A percentile compares a stretch with the other conserved stretches of the same genome.
Conservation (phyloP, 37 sponge, comb jelly and placozoan genomes). For the Ephydatia muelleri region DNA sequence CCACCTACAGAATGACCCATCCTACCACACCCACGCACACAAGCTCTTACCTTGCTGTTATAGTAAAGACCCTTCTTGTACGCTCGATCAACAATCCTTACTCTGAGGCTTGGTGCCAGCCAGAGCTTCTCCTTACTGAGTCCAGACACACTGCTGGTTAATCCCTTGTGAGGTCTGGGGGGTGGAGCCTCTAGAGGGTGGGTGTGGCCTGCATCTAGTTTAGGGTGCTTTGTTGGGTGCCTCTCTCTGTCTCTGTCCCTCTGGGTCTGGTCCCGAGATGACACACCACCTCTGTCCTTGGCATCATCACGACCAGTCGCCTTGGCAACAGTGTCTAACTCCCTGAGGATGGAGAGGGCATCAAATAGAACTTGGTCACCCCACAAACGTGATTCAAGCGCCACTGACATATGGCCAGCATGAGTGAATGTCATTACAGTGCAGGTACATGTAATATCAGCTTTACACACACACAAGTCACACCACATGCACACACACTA, state of each 20-base stretch:
- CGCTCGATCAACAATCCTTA: slow-evolving; percentile 72
- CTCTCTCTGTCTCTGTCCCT: neutral
- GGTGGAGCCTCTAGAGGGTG: neutral
- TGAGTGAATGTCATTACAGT: neutral
- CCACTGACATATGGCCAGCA: neutral
- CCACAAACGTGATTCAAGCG: neutral
- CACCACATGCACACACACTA: neutral
- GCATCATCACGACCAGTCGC: neutral
- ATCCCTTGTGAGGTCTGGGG: neutral
- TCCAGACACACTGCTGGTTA: neutral
- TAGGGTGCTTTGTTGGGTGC: neutral
- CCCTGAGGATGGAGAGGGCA: neutral
- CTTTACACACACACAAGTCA: too few species aligned
- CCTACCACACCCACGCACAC: neutral
- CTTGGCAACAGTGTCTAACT: neutral
- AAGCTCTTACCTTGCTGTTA: slow-evolving; percentile 77
- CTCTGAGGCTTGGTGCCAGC: slow-evolving; percentile 71
- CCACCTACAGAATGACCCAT: slow-evolving; percentile 52
- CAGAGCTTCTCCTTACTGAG: slow-evolving; percentile 36
- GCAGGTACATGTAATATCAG: neutral
- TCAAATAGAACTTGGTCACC: neutral
- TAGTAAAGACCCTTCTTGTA: slow-evolving; percentile 80
- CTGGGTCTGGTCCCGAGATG: neutral
- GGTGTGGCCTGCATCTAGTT: neutral
- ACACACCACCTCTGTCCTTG: neutral